Evolutionary conservation across 2,113 vertebrate species (phyloP), one percentile per base, ranked within the genome.

Genomic region (Mus spicilegus): DNA sequence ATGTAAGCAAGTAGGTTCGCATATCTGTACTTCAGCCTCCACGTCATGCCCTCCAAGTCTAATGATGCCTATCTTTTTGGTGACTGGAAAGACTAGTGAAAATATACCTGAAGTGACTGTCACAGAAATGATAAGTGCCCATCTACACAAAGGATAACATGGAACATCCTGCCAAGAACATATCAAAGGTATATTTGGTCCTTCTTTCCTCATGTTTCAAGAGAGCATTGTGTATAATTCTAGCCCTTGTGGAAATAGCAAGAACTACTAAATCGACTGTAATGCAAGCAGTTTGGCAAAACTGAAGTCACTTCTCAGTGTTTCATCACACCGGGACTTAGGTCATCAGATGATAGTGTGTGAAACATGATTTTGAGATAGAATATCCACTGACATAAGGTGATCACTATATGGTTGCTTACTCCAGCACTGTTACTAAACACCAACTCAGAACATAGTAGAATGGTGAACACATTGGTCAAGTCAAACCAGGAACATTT

Each of bases 401-500:
- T 54, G 61, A 90, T 86, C 20, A 92, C 85, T 30, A 93, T 80
- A 19, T 56, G 16, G 1, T 77, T 90, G 4, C 14, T 17, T 76
- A 85, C 1, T 13, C 2, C 36, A 88, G 30, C 46, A 70, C 20
- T 87, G 24, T 28, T 67, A 93, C 70, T 39, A 30, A 85, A 94
- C 65, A 12, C 8, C 28, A 88, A 11, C 67, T 69, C 51, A 75
- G 39, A 39, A 69, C 39, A 90, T 2, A n/a, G 24, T 1, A 93
- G 42, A 61, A 22, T 54, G 14, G 16, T 49, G 89, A 94, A 42
- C 17, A 76, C 77, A 91, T 73, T 89, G 17, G 69, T 39, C 42
- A 95, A 81, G 61, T 94, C 54, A 78, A 46, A 93, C 91, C 39
- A 94, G 92, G 51, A 86, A 78, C 58, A 90, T 14, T 95, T 76